Evolutionary conservation across 2,113 vertebrate genomes (phyloP).

Genomic region (Trichomycterus rosablanca): DNA sequence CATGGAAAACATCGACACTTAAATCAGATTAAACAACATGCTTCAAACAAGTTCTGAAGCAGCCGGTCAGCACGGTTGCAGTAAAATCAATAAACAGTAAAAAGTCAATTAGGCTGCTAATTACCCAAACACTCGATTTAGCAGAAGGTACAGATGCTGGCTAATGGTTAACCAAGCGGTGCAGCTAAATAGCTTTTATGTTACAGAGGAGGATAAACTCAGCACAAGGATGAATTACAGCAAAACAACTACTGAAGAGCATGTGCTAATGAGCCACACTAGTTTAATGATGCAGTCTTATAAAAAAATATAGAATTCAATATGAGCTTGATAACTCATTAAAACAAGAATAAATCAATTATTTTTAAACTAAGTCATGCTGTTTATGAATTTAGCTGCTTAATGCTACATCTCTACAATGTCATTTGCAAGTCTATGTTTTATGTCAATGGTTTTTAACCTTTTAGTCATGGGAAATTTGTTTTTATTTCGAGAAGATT

Average conservation of each 20-base stretch:
- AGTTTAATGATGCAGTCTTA: too few relatives aligned
- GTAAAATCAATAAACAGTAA: not conserved
- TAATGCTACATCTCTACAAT: too few relatives aligned
- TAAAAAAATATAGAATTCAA: too few relatives aligned
- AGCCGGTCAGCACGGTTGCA: not conserved
- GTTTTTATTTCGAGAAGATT: too few relatives aligned
- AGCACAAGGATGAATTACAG: not conserved
- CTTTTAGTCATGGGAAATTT: too few relatives aligned
- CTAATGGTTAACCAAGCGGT: not conserved
- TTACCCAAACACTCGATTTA: not conserved
- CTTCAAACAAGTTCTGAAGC: not conserved
- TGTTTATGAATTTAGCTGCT: too few relatives aligned
- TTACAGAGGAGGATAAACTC: not conserved
- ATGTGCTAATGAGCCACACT: too few relatives aligned
- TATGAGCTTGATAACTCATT: too few relatives aligned
- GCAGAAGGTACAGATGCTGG: not conserved
- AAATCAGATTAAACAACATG: not conserved
- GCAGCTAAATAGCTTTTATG: not conserved
- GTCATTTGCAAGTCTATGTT: too few relatives aligned
- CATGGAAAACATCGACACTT: not conserved
- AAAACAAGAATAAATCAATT: too few relatives aligned
- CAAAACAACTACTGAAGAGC: not conserved
- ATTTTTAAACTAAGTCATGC: too few relatives aligned
- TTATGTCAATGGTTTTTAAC: too few relatives aligned
- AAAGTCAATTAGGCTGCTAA: not conserved